A percentile compares a stretch with the other conserved stretches of the same genome.
Conservation (phyloP, 2,888 invertebrate species). For the Mamestra brassicae region DNA sequence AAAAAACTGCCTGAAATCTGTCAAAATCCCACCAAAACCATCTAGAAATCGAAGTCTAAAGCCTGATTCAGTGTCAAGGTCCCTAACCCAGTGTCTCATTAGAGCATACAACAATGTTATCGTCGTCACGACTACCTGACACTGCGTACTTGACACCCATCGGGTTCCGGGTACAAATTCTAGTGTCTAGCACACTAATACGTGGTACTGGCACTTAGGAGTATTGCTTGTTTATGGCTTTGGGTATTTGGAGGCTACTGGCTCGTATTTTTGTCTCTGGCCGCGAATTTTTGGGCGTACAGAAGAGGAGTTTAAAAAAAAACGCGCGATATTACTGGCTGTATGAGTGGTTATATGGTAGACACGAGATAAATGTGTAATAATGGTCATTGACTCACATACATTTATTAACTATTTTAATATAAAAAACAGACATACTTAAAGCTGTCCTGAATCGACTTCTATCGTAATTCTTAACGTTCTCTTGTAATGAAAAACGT, state of each 20-base stretch:
- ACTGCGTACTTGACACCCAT: slow-evolving; percentile 73
- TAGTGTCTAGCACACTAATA: slow-evolving; percentile 80
- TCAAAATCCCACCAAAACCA: not conserved
- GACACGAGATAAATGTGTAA: no score
- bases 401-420: no score
- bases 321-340: not conserved
- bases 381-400: no score
- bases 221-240: slow-evolving; percentile 30
- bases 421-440: no score
- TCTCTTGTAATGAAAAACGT: no score
- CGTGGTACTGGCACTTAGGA: slow-evolving; percentile 67
- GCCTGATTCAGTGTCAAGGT: slow-evolving; percentile 33
- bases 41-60: not conserved
- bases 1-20: not conserved
- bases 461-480: no score
- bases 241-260: slow-evolving; percentile 29
- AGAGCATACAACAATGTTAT: slow-evolving; percentile 61
- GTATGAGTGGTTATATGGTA: not conserved
- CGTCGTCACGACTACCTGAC: slow-evolving; percentile 42
- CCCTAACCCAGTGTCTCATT: slow-evolving; percentile 39
- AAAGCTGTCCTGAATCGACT: no score
- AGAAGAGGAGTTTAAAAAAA: not conserved
- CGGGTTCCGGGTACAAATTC: slow-evolving; percentile 81
- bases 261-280: slow-evolving; percentile 16
- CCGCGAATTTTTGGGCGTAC: not conserved